A percentile compares a stretch with the other conserved stretches of the same genome.
Conservation (phyloP, 1,140 invertebrate genomes). For the Diachasmimorpha longicaudata region DNA sequence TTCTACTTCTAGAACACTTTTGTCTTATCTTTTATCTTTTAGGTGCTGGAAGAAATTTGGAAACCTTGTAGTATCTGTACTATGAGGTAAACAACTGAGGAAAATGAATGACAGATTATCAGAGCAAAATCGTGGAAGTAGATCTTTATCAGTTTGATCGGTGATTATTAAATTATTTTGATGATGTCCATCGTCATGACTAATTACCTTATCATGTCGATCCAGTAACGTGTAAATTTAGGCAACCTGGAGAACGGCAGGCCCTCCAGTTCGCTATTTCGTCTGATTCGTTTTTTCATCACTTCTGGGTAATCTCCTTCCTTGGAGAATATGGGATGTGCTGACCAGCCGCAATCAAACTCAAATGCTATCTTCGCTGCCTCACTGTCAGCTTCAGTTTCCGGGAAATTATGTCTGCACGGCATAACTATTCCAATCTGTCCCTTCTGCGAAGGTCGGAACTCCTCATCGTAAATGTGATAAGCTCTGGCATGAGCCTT, state of each 20-base stretch:
- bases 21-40: too few species aligned
- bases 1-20: too few species aligned
- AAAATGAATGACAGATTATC: too few species aligned
- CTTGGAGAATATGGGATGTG: background rate
- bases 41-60: too few species aligned
- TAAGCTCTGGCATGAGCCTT: conserved; percentile 66
- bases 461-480: conserved; percentile 22
- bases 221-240: background rate
- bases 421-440: conserved; percentile 17
- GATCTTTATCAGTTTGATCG: too few species aligned
- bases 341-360: background rate
- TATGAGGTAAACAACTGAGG: too few species aligned
- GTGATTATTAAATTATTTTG: too few species aligned
- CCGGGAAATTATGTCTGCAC: background rate
- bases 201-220: conserved; percentile 13
- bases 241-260: background rate
- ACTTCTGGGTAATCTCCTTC: background rate
- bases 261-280: background rate
- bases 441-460: conserved; percentile 4
- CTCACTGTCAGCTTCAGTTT: background rate
- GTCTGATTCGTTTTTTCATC: background rate
- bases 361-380: background rate
- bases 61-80: too few species aligned
- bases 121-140: too few species aligned
- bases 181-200: too few species aligned